These are phyloP conservation scores for Alces alces DNA, from an alignment of 2,113 vertebrate genomes.

Conservation along the genomic window DNA sequence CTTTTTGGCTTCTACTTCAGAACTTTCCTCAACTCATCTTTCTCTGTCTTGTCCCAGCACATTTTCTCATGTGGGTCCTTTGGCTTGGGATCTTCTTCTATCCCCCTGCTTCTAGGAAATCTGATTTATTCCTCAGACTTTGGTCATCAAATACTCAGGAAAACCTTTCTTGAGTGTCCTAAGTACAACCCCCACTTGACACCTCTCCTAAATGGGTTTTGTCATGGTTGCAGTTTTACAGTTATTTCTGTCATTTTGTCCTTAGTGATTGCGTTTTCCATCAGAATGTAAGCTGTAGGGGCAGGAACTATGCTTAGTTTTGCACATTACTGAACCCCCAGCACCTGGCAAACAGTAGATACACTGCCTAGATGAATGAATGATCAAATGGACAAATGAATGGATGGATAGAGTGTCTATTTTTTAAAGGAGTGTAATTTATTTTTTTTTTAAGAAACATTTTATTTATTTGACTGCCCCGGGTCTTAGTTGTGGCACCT, in stretches of 20 bases:
- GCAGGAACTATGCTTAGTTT: background rate
- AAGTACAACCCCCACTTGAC: no score
- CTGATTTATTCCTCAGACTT: background rate
- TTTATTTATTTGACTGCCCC: background rate
- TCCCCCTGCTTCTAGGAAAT: background rate
- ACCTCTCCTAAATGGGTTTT: background rate
- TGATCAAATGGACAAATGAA: background rate
- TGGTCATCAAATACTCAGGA: background rate
- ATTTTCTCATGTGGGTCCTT: background rate
- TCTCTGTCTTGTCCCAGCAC: background rate
- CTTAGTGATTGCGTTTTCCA: background rate
- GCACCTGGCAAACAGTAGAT: background rate
- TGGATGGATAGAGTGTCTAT: background rate
- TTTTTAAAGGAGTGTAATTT: background rate
- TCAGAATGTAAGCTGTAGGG: background rate
- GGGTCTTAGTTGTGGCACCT: background rate
- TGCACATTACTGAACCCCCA: background rate
- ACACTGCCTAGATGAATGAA: background rate
- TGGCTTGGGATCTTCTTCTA: background rate
- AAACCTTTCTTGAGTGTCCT: background rate
- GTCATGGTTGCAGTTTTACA: background rate
- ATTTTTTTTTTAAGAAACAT: background rate
- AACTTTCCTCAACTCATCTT: background rate
- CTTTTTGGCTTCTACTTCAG: background rate
- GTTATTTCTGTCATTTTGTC: background rate